Base-by-base conservation (phyloP, 1,140 invertebrate genomes). In the Drosophila melanica region DNA sequence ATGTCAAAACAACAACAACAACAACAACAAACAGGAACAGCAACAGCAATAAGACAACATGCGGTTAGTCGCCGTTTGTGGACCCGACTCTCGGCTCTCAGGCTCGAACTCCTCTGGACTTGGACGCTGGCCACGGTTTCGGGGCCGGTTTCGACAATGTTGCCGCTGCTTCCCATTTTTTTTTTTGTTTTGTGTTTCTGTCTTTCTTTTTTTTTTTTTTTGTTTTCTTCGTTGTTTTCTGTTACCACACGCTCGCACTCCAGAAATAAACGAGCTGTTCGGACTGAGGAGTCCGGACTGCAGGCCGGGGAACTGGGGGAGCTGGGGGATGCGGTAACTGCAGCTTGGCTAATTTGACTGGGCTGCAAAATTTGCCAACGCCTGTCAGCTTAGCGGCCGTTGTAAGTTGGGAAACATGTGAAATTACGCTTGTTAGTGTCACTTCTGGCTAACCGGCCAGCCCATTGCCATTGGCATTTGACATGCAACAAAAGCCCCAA, bases 1-100 rank as follows among this genome's bases (percentile, higher is more conserved):
- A 92, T 92, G 90, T 92, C 91, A 92, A 92, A 92, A 92, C 91
- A 92, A 86, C 84, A 89, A 79, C 82, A 73, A 37, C 66, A 76
- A 59, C 71, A 78, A 27, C 67, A 75, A 39, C 55, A 58, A 41
- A n/a, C 12, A 41, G 12, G 91, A 92, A 92, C 91, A 91, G 78
- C 84, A 87, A 81, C 81, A 67, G 44, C 64, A 75, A 62, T 64
- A 77, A 35, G 64, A 30, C 55, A 81, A 70, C 69, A 82, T 81
- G 77, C 76, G 79, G 76, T 81, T 81, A 76, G 81, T 86, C 74
- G 55, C 44, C 70, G 75, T 71, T 67, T 79, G 73, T 75, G 66
- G 69, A 75, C 50, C 47, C 64, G 57, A 64, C 58, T 70, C 35
- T 58, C 55, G 41, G 12, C 48, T 27, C 44, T 18, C 30, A 23